Base-by-base conservation (phyloP, 2,113 vertebrate genomes). In the Nycticebus coucang region DNA sequence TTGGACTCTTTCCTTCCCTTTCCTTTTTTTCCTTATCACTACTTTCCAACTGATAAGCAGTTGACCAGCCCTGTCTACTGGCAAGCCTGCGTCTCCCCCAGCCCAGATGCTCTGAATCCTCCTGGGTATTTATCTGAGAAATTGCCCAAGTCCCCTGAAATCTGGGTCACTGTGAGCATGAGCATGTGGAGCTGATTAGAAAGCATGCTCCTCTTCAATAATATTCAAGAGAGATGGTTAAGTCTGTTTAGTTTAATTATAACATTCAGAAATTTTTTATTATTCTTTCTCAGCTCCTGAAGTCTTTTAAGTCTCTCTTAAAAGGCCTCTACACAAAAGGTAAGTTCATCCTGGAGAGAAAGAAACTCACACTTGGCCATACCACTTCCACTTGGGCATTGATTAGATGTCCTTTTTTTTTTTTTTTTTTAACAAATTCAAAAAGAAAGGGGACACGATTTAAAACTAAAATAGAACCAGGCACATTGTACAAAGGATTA, bases 391-490 rank as follows among this genome's bases (percentile, higher is more conserved):
- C 98, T 97, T 24, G 98, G 96, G 97, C 98, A 98, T 98, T 98
- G 98, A 98, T 99, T 98, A 98, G 96, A 97, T 96, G 93, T 97
- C 98, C 45, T 50, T 95, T 26, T 66, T 95, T 98, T 80, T 97
- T n/a, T 98, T 97, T 97, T 96, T 41, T 55, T 96, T 97, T 64
- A 97, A 97, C 97, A 98, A 98, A 98, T 97, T 97, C 98, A 98
- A 98, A 98, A 98, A 98, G 93, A 97, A 98, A 98, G 98, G 97
- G 98, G 97, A 98, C 98, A 98, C 89, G 97, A 98, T 98, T 98
- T 98, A 98, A 98, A 98, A 98, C 98, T 98, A 98, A 98, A 99
- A 98, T 98, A 98, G 98, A 99, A 98, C 37, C 95, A 98, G 98
- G 97, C 96, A 78, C 98, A 98, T 97, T 98, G 98, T 98, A 99